Conservation (phyloP, 30 jellyfish, hydroid and myxozoan genomes). For the Cassiopea andromeda region DNA sequence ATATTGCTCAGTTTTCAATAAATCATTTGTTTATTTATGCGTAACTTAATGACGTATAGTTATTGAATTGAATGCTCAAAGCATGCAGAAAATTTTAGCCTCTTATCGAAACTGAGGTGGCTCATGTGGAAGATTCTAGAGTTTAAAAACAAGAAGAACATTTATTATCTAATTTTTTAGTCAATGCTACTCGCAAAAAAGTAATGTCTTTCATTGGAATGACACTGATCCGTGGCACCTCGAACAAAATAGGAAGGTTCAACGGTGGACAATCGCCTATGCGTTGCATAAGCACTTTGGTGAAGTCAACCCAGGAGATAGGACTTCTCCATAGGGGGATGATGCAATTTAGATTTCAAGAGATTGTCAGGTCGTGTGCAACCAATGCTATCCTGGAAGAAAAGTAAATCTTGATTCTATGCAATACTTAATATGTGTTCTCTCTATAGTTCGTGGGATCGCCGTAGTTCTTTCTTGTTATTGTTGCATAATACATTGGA, state of each 20-base stretch:
- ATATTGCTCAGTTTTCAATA: too few species aligned
- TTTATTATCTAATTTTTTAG: background rate
- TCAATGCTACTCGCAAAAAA: background rate
- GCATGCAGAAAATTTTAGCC: background rate
- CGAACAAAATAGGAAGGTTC: background rate
- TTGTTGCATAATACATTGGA: too few species aligned
- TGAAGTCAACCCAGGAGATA: slow-evolving; percentile 31
- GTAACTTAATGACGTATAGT: too few species aligned
- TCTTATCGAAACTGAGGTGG: slow-evolving; percentile 12
- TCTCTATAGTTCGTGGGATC: too few species aligned
- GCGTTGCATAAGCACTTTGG: slow-evolving; percentile 1
- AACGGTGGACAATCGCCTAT: background rate
- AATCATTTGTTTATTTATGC: too few species aligned
- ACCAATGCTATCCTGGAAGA: background rate
- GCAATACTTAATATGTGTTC: too few species aligned
- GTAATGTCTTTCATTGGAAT: slow-evolving; percentile 10
- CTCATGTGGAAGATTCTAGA: slow-evolving; percentile 40
- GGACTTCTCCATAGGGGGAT: slow-evolving; percentile 61
- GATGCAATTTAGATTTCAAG: slow-evolving; percentile 58
- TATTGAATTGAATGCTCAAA: background rate
- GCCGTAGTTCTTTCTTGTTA: too few species aligned
- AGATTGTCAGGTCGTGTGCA: slow-evolving; percentile 38
- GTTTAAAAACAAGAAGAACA: background rate
- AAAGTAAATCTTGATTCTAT: background rate
- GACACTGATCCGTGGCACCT: background rate